These are phyloP conservation scores for Panagrolaimus sp. DNA, from an alignment of 1,140 invertebrate genomes.

Conservation along the genomic window DNA sequence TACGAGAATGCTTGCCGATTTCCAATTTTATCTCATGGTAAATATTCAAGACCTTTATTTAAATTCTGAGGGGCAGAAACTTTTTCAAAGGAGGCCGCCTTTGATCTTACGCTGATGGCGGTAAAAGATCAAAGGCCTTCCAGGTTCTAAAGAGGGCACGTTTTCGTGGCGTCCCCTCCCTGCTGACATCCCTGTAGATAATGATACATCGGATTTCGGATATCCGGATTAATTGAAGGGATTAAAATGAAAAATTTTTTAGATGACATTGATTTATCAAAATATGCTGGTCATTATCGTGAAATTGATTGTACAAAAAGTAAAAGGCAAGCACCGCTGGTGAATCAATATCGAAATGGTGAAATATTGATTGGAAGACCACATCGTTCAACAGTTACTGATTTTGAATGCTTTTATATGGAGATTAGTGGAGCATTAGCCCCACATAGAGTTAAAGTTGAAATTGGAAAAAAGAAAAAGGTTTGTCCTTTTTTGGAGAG, in stretches of 20 bases:
- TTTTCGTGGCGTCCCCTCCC: too few species aligned
- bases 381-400: constrained; percentile 19
- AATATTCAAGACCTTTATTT: too few species aligned
- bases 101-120: too few species aligned
- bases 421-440: constrained; percentile 26
- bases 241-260: constrained; percentile 3
- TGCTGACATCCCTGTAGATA: too few species aligned
- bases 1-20: constrained; percentile 32
- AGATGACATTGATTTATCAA: constrained; percentile 24
- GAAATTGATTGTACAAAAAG: constrained; percentile 14
- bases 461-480: constrained; percentile 15
- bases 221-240: too few species aligned
- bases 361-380: constrained; percentile 27
- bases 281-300: constrained; percentile 25
- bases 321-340: constrained; percentile 18
- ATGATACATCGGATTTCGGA: too few species aligned
- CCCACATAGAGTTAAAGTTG: not conserved
- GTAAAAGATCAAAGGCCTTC: too few species aligned
- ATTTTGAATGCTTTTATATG: constrained; percentile 8
- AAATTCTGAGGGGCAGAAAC: too few species aligned
- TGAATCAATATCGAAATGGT: constrained; percentile 24
- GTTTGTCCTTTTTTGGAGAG: not conserved
- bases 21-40: constrained; percentile 22
- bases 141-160: too few species aligned
- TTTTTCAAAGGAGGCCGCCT: too few species aligned